Evolutionary conservation across 2,888 invertebrate species (phyloP), one percentile per base, ranked within the genome.

Genomic region (Theretra japonica): DNA sequence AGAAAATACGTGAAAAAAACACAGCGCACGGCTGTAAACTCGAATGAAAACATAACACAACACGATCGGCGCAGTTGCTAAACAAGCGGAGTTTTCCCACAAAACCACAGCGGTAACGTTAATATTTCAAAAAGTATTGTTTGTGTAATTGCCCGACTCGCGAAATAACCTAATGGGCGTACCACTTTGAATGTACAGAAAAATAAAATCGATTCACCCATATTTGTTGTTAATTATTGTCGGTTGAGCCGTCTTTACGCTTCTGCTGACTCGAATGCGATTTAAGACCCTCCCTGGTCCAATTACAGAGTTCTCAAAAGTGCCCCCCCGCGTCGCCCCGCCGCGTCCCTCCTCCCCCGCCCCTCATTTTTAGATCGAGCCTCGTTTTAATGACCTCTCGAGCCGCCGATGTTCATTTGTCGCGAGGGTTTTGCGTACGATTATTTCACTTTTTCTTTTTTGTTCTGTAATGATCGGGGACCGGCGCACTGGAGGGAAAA

Each of bases 221-320:
- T 92, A 94, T 94, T 94, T 94, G 94, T 93, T 93, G 93, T 94
- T 94, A 94, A 94, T 94, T 94, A 94, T 93, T 88, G 90, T 88
- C 91, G 91, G 91, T 90, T 90, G 90, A 91, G 90, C 90, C 91
- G 93, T 89, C 93, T 91, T 94, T 94, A 92, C 94, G 94, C 94
- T 88, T 92, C 88, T 88, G 87, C 91, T 89, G 90, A 83, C 88
- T 87, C 90, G 91, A 94, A 94, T 94, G 87, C 91, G 93, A 93
- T 94, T 93, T 91, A 86, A 92, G 90, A 88, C 92, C 92, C 94
- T 92, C 93, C 93, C 93, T 89, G 92, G 91, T 93, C 94, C 94
- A 94, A 93, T 94, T 94, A 94, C 90, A 79, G 91, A 88, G 90
- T 93, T 90, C 93, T 93, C 92, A 88, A 93, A 90, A 90, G 87